phyloP scores from a whole-genome alignment of 2,113 vertebrate species.

The Apeltes quadracus region DNA sequence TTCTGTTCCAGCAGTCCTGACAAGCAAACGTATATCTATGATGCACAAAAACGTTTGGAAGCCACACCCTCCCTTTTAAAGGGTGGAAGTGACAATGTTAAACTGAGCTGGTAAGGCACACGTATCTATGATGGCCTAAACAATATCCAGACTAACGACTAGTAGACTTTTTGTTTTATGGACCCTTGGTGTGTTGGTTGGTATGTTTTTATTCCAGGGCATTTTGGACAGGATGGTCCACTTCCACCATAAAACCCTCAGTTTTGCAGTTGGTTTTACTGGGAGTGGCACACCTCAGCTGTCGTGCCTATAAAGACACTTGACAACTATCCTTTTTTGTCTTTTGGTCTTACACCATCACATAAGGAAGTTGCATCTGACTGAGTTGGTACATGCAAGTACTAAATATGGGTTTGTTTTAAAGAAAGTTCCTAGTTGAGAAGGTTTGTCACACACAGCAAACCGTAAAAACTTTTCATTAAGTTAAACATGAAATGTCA shows the following conservation, averaged over 20 bases:
- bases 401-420: conserved; percentile 15
- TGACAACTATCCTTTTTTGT: conserved; percentile 16
- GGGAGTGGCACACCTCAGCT: neutral
- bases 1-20: neutral
- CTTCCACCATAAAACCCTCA: neutral
- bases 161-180: neutral
- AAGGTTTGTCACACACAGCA: neutral
- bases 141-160: neutral
- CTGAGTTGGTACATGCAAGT: conserved; percentile 6
- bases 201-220: neutral
- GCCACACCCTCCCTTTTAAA: neutral
- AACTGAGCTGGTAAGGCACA: neutral
- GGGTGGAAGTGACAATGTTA: neutral
- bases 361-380: conserved; percentile 34
- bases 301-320: neutral
- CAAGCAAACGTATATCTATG: neutral
- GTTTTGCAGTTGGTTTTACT: conserved; percentile 12
- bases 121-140: neutral
- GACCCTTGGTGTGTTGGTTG: neutral
- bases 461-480: neutral
- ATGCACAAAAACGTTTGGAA: neutral
- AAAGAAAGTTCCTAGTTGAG: conserved; percentile 1
- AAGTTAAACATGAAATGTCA: neutral
- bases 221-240: neutral
- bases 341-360: neutral